These are phyloP conservation scores for Shargacucullia verbasci DNA, from an alignment of 2,888 invertebrate species.

Conservation along the genomic window DNA sequence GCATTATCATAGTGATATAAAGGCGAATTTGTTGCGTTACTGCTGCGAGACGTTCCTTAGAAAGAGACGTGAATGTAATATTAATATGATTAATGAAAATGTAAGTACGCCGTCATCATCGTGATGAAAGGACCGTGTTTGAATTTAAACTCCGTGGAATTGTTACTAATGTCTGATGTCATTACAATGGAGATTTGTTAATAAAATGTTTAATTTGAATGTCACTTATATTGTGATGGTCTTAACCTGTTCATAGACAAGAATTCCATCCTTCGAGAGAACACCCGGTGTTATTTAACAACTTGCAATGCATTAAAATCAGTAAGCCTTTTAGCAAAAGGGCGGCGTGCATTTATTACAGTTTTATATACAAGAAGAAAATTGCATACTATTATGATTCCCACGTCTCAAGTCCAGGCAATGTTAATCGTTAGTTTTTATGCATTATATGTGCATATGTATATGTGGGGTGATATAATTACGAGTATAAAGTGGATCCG, in stretches of 20 bases:
- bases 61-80: constrained; percentile 41
- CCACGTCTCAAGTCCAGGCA: constrained; percentile 44
- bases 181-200: background rate
- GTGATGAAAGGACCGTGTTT: constrained; percentile 37
- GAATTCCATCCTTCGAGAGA: constrained; percentile 5
- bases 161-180: constrained; percentile 32
- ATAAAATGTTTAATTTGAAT: constrained; percentile 10
- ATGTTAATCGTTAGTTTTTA: constrained; percentile 42
- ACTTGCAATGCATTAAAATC: constrained; percentile 34
- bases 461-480: constrained; percentile 42
- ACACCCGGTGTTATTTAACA: constrained; percentile 17
- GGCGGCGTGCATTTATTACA: constrained; percentile 25
- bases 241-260: constrained; percentile 31
- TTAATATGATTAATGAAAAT: constrained; percentile 55
- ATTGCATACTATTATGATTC: constrained; percentile 56
- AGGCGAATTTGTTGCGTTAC: constrained; percentile 41
- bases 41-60: constrained; percentile 36
- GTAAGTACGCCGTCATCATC: constrained; percentile 28
- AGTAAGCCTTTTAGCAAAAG: constrained; percentile 28
- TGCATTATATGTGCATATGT: constrained; percentile 6
- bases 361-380: constrained; percentile 47
- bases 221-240: constrained; percentile 13
- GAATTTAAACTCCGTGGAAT: constrained; percentile 23
- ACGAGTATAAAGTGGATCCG: constrained; percentile 44
- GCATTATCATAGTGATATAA: constrained; percentile 51